Evolutionary conservation across 2,888 invertebrate genomes (phyloP).

Genomic region (Apotomis betuletana): DNA sequence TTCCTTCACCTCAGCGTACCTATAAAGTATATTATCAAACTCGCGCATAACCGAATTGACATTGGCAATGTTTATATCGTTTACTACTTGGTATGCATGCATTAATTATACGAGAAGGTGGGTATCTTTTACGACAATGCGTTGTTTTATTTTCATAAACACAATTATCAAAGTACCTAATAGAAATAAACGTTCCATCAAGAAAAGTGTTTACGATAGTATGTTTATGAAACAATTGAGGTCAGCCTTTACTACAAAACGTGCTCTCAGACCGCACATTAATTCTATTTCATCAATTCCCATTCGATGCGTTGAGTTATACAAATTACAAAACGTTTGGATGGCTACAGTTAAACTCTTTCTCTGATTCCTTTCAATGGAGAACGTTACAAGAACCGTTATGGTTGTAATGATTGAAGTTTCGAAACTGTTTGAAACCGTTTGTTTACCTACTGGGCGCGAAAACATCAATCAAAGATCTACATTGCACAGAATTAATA

Average conservation of each 20-base stretch:
- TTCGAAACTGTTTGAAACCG: slow-evolving; percentile 14
- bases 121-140: background rate
- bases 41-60: too few relatives aligned
- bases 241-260: slow-evolving; percentile 21
- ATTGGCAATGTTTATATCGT: too few relatives aligned
- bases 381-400: slow-evolving; percentile 28
- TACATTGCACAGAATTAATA: too few relatives aligned
- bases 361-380: slow-evolving; percentile 11
- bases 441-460: background rate
- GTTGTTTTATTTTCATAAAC: background rate
- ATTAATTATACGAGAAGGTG: too few relatives aligned
- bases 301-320: slow-evolving; percentile 37
- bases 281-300: slow-evolving; percentile 29
- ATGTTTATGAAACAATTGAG: slow-evolving; percentile 15
- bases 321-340: slow-evolving; percentile 34
- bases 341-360: slow-evolving; percentile 20
- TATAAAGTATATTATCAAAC: too few relatives aligned
- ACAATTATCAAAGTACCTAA: background rate
- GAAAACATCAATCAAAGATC: too few relatives aligned
- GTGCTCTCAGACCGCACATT: slow-evolving; percentile 34
- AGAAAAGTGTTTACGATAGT: background rate
- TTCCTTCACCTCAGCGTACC: too few relatives aligned
- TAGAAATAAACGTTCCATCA: background rate
- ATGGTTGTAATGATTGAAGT: slow-evolving; percentile 32
- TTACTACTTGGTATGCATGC: too few relatives aligned